These are phyloP conservation scores for Novumbra hubbsi DNA, from an alignment of 2,797 vertebrate species.

Conservation along the genomic window DNA sequence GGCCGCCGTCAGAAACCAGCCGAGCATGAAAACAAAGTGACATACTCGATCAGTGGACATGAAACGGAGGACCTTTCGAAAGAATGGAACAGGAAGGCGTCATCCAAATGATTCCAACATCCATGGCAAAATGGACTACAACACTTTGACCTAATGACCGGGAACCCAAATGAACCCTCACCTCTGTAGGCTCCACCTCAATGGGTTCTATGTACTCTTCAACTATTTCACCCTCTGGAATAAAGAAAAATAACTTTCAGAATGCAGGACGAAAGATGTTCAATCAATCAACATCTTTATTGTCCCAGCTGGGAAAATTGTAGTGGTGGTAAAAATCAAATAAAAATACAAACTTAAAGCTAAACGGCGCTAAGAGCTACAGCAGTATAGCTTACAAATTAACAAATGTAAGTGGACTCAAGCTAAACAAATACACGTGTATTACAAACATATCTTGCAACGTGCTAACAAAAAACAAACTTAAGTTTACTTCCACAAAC, in stretches of 20 bases:
- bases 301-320: constrained; percentile 1
- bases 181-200: constrained; percentile 94
- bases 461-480: neutral
- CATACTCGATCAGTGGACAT: neutral
- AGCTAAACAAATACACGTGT: neutral
- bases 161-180: constrained; percentile 49
- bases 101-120: neutral
- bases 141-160: neutral
- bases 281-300: neutral
- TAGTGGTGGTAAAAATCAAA: neutral
- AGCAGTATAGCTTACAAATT: neutral
- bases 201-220: constrained; percentile 91
- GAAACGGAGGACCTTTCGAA: constrained; percentile 20
- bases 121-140: neutral
- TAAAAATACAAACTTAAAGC: neutral
- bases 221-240: constrained; percentile 83
- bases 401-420: neutral
- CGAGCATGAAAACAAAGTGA: neutral
- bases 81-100: neutral
- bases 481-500: neutral
- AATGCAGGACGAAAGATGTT: constrained; percentile 7
- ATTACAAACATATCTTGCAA: neutral
- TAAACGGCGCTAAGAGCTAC: neutral
- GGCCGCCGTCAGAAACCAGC: neutral
- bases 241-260: constrained; percentile 25